phyloP scores from a whole-genome alignment of 2,113 vertebrate genomes.

The Plectropomus leopardus region DNA sequence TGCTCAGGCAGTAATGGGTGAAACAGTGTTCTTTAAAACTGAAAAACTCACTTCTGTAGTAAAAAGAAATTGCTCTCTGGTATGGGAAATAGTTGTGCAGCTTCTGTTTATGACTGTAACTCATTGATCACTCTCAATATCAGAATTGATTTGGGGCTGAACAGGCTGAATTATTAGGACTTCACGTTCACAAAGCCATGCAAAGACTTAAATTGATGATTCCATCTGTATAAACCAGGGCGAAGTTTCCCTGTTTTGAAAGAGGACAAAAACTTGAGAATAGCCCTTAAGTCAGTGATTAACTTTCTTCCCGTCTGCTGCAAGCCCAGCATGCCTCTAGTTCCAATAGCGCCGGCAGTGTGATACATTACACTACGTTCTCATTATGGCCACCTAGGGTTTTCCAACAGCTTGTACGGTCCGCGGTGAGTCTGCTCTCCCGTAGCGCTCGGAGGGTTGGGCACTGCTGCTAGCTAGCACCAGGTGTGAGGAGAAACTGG shows the following conservation, averaged over 20 bases:
- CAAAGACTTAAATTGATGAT: background rate
- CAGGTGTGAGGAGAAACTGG: conserved; percentile 67
- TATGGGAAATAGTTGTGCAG: background rate
- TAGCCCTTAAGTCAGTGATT: conserved; percentile 71
- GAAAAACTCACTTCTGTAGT: background rate
- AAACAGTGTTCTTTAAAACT: background rate
- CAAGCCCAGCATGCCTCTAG: conserved; percentile 55
- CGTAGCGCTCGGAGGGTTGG: conserved; percentile 56
- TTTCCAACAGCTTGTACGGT: conserved; percentile 75
- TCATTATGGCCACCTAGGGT: conserved; percentile 70
- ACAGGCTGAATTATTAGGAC: background rate
- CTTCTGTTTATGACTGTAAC: background rate
- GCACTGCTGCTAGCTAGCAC: conserved; percentile 65
- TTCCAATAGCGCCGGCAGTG: conserved; percentile 65
- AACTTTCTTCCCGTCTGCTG: conserved; percentile 65
- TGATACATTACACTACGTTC: conserved; percentile 68
- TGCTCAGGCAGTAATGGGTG: too few relatives aligned
- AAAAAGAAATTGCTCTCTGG: background rate
- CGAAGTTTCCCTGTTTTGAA: conserved; percentile 44
- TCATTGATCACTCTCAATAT: background rate
- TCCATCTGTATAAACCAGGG: background rate
- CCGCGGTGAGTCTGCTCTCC: conserved; percentile 63
- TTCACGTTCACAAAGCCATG: background rate
- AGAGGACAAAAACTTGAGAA: conserved; percentile 56
- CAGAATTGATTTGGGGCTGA: background rate